These are phyloP conservation scores for Eupithecia vulgata DNA, from an alignment of 2,888 invertebrate genomes.

Conservation along the genomic window DNA sequence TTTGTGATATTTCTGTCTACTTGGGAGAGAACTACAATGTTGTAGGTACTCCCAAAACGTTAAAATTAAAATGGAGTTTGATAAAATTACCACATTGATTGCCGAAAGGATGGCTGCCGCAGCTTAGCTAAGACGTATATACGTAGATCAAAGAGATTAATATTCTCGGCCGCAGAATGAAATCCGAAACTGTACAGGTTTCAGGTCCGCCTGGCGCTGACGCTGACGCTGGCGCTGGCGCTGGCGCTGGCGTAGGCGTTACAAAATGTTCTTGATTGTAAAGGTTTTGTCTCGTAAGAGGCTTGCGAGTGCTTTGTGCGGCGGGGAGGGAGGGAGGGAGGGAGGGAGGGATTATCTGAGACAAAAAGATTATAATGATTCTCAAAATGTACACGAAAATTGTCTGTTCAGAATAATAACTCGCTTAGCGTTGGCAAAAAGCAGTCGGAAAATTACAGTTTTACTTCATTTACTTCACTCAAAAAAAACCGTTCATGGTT, in stretches of 20 bases:
- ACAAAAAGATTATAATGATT: constrained; percentile 26
- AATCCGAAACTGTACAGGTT: constrained; percentile 6
- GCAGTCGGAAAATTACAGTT: too few relatives aligned
- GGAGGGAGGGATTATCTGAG: constrained; percentile 31
- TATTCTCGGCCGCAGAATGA: neutral
- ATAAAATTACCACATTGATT: neutral
- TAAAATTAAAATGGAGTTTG: neutral
- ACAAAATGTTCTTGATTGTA: constrained; percentile 22
- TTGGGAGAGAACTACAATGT: neutral
- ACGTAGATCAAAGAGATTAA: neutral
- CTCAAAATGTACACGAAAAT: constrained; percentile 12
- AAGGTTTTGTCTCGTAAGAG: constrained; percentile 34
- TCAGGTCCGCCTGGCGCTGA: constrained; percentile 10
- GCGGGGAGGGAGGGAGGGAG: constrained; percentile 1
- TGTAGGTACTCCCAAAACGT: neutral
- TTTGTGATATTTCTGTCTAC: neutral
- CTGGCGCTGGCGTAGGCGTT: constrained; percentile 1
- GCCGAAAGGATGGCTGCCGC: neutral
- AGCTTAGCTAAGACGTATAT: neutral
- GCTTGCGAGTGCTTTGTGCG: constrained; percentile 30
- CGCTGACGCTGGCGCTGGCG: too few relatives aligned
- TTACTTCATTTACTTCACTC: too few relatives aligned
- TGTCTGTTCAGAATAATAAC: constrained; percentile 12
- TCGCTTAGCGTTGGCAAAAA: too few relatives aligned
- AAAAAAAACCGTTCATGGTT: too few relatives aligned